Conservation (phyloP, 2,113 vertebrate genomes). For the Mus spicilegus region DNA sequence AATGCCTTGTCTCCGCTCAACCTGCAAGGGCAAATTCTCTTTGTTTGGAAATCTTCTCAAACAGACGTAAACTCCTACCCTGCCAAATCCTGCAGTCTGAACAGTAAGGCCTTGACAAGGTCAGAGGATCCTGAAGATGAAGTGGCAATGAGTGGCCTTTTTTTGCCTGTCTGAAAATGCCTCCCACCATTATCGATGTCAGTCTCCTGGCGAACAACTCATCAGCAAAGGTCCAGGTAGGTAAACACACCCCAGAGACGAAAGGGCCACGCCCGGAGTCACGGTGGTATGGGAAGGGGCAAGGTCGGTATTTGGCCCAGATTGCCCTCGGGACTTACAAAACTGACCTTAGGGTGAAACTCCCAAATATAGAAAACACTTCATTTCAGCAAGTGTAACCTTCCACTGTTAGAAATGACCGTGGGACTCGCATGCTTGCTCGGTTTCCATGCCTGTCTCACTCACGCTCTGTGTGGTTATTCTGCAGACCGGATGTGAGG, state of each 20-base stretch:
- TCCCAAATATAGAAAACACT: neutral
- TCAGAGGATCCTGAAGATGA: neutral
- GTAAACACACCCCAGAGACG: neutral
- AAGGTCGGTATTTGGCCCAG: neutral
- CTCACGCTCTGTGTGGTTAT: neutral
- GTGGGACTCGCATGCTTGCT: neutral
- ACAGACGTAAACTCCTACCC: neutral
- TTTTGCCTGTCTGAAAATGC: neutral
- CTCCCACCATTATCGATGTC: neutral
- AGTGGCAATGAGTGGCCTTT: neutral
- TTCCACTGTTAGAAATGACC: neutral
- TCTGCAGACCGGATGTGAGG: conserved; percentile 36
- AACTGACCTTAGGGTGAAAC: neutral
- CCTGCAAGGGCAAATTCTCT: neutral
- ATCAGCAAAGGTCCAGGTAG: neutral
- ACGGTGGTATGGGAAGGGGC: neutral
- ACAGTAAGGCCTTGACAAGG: fast-evolving
- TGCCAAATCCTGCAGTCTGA: neutral
- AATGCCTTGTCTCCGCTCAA: neutral
- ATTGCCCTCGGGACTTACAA: neutral
- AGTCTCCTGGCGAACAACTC: no score
- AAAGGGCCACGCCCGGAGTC: neutral
- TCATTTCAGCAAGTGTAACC: neutral
- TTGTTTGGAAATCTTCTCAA: neutral
- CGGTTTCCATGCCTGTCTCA: neutral